Base-by-base conservation (phyloP, 1,140 invertebrate species). In the Hyphantria cunea region DNA sequence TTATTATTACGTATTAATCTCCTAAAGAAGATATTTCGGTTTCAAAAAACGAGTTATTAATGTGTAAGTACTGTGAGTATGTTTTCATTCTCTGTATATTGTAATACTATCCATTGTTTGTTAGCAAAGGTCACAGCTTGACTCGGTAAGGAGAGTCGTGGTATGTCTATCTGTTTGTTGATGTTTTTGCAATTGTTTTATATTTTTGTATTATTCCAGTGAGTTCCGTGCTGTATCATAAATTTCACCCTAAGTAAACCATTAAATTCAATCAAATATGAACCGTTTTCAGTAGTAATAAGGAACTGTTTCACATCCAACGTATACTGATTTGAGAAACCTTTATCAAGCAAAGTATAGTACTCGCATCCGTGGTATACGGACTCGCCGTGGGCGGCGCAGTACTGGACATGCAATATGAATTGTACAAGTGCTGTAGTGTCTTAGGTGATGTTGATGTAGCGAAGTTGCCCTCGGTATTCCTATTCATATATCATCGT, bases 121-220 rank as follows among this genome's bases (percentile, higher is more conserved):
- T 71, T 71, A 78, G 65, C 53, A 77, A 71, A 76, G 83, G 83
- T 89, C 81, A 84, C 70, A 69, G 64, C 66, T 70, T 80, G 76
- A 74, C 77, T 82, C 66, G 53, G 72, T 66, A 60, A 71, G 72
- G 70, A 80, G 72, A 80, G 72, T 77, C 78, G 72, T 76, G 79
- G 77, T 77, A 74, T 72, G 72, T 72, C 70, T 72, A 72, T 79
- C 77, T 64, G 68, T 78, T 61, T 64, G 72, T 70, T 75, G 76
- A 80, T 72, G 69, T 77, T 86, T 85, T 72, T 85, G 74, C 82
- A 82, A 86, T 88, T 86, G 83, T 85, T 84, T 84, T 80, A 85
- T 86, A 83, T 86, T 88, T 88, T 88, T 84, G 76, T 82, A 72
- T 72, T 66, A 70, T 71, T 72, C 64, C 67, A 58, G 48, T 66